Percentiles rank a stretch among this genome's conserved stretches.
Conservation (phyloP, 2,113 vertebrate genomes). For the Synchiropus splendidus region DNA sequence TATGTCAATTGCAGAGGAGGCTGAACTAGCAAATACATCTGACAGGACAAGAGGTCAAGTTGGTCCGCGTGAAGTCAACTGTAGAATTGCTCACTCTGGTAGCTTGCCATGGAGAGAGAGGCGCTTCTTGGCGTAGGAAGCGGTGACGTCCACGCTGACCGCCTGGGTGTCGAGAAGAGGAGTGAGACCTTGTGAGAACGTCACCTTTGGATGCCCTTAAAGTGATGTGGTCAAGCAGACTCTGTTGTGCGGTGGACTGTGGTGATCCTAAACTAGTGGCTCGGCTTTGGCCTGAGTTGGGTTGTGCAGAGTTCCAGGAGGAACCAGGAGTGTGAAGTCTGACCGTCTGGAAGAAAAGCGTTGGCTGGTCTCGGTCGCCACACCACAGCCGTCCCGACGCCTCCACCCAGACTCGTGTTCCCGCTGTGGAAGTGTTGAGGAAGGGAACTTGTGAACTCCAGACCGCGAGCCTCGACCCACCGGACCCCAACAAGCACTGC, state of each 20-base stretch:
- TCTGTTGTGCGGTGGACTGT: too few relatives aligned
- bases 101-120: conserved; percentile 33
- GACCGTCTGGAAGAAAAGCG: conserved; percentile 69
- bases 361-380: not conserved
- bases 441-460: conserved; percentile 60
- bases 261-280: too few relatives aligned
- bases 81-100: conserved; percentile 28
- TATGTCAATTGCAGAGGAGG: not conserved
- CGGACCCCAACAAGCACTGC: conserved; percentile 47
- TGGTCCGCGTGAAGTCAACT: not conserved
- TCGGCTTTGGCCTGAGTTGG: too few relatives aligned
- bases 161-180: conserved; percentile 37
- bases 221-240: too few relatives aligned
- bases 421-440: conserved; percentile 54
- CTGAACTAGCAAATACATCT: too few relatives aligned
- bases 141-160: conserved; percentile 39
- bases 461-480: conserved; percentile 53
- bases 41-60: too few relatives aligned
- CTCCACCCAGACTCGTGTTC: conserved; percentile 38
- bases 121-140: conserved; percentile 71
- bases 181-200: too few relatives aligned
- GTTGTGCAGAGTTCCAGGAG: too few relatives aligned
- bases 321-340: too few relatives aligned
- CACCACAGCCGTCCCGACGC: conserved; percentile 51
- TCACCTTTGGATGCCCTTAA: not conserved